These are phyloP conservation scores for Papilio protenor DNA, from an alignment of 2,888 invertebrate species.

Conservation along the genomic window DNA sequence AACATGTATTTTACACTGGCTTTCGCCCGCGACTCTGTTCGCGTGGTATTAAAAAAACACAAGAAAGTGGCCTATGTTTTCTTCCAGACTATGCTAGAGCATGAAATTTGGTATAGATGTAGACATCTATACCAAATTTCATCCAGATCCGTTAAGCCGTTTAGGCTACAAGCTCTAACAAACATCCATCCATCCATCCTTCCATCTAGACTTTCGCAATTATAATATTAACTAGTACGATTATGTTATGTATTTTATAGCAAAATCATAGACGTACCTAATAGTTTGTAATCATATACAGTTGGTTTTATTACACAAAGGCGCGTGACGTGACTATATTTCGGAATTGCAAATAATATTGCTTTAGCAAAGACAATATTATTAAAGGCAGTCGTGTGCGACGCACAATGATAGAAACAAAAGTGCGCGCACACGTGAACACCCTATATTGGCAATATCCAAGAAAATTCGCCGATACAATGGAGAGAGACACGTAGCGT, in stretches of 20 bases:
- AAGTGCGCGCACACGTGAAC: slow-evolving; percentile 74
- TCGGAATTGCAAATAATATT: slow-evolving; percentile 42
- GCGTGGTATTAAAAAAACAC: no score
- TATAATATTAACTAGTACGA: no score
- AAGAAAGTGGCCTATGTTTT: no score
- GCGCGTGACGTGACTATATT: slow-evolving; percentile 37
- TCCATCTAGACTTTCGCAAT: no score
- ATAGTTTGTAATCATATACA: slow-evolving; percentile 13
- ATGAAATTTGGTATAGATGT: no score
- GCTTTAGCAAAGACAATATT: slow-evolving; percentile 52
- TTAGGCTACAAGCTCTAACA: no score
- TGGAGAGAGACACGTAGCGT: slow-evolving; percentile 74
- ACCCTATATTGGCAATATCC: slow-evolving; percentile 81
- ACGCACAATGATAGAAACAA: slow-evolving; percentile 72
- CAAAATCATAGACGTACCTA: background rate
- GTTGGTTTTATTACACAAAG: slow-evolving; percentile 29
- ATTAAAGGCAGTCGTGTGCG: slow-evolving; percentile 54
- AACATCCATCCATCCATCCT: no score
- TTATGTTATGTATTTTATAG: background rate
- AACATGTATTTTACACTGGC: background rate
- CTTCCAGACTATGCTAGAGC: no score
- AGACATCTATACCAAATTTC: no score
- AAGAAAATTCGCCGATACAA: slow-evolving; percentile 80
- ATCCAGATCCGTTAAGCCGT: no score
- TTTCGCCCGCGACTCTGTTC: no score